These are phyloP conservation scores for Ceratina calcarata DNA, from an alignment of 1,140 invertebrate genomes.

Conservation along the genomic window DNA sequence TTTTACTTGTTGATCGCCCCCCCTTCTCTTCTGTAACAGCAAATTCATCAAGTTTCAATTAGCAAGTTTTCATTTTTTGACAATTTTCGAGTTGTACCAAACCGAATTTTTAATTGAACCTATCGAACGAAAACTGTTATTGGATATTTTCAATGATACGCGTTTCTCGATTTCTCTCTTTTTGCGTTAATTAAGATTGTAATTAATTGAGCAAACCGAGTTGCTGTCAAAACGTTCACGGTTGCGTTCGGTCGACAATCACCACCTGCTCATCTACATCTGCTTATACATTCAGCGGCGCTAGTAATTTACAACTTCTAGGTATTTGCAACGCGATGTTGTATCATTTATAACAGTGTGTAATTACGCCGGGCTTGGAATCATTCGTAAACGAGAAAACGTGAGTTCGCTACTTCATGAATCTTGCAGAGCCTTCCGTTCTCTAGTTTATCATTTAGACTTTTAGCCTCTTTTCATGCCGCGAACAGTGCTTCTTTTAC, in stretches of 20 bases:
- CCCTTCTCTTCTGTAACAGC: constrained; percentile 47
- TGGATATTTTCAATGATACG: too few relatives aligned
- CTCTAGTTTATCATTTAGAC: constrained; percentile 10
- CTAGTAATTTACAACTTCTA: constrained; percentile 15
- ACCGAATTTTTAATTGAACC: not conserved
- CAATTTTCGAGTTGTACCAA: not conserved
- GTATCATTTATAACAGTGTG: constrained; percentile 16
- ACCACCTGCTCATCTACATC: constrained; percentile 5
- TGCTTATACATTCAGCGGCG: constrained; percentile 7
- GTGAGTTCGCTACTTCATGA: not conserved
- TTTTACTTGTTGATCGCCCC: constrained; percentile 66
- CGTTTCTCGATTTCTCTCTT: too few relatives aligned
- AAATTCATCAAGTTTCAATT: not conserved
- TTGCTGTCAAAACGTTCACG: not conserved
- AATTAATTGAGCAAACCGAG: not conserved
- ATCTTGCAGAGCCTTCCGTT: not conserved
- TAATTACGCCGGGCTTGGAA: constrained; percentile 5
- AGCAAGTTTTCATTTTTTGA: too few relatives aligned
- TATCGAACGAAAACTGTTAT: too few relatives aligned
- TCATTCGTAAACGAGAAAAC: constrained; percentile 12
- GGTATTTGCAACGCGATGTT: constrained; percentile 1
- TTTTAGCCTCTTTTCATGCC: not conserved
- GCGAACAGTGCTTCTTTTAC: not conserved
- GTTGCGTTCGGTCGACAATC: not conserved
- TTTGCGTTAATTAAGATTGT: too few relatives aligned